Evolutionary conservation across 2,888 invertebrate species (phyloP), one percentile per base, ranked within the genome.

Genomic region (Nomada goodeniana): DNA sequence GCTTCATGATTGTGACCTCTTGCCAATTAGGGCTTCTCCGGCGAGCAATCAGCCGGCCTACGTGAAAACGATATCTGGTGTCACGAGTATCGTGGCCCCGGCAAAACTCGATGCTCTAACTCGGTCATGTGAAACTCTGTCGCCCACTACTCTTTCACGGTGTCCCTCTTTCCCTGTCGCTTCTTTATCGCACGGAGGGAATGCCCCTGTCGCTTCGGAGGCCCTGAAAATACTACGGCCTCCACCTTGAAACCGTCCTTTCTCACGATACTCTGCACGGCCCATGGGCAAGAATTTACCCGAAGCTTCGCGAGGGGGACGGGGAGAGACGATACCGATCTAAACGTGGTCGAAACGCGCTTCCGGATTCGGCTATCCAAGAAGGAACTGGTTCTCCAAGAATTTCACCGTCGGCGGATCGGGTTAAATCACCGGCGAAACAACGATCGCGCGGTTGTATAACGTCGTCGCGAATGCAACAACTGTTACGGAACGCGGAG

Each of bases 1-100:
- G 86, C 87, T 91, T 87, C 67, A 91, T 92, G 90, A 91, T 90
- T 92, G 90, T 91, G 92, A 91, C 92, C 92, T 92, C 88, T 89
- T 86, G 82, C 82, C 90, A 92, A 92, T 92, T 92, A 92, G 83
- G 88, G 84, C 83, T 79, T 64, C 73, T 82, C 71, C 50, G 74
- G 68, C 64, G 83, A 80, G 85, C 85, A 85, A 85, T 87, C 82
- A 84, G 68, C 80, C 86, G 59, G 74, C 80, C 82, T 76, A 85
- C 90, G 89, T 89, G 88, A 88, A 91, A 90, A 90, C 86, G 88
- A 91, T 80, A 77, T 91, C 86, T 82, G 88, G 81, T 89, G 89
- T 89, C 89, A 89, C 85, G 88, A 83, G 84, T 73, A 89, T 87
- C 90, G 86, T 88, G 70, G 61, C 84, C 83, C 79, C 71, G 65